phyloP scores from a whole-genome alignment of 1,140 invertebrate genomes.

The Euborellia annulipes region DNA sequence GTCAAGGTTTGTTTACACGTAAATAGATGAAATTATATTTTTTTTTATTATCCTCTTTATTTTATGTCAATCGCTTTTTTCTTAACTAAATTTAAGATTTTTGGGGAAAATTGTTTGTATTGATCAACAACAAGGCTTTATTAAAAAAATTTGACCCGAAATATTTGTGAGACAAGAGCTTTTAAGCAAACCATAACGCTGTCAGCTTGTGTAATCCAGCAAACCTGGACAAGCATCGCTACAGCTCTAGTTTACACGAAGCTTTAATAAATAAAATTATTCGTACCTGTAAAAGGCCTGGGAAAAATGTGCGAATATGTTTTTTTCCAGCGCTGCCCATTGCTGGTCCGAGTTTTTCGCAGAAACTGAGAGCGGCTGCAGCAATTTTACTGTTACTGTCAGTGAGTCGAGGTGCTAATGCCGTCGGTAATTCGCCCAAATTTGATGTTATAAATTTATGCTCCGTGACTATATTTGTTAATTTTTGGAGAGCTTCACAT shows the following conservation, averaged over 20 bases:
- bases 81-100: not conserved
- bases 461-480: conserved; percentile 55
- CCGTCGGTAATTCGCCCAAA: conserved; percentile 67
- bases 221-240: too few relatives aligned
- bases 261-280: too few relatives aligned
- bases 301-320: conserved; percentile 65
- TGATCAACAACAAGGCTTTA: conserved; percentile 1
- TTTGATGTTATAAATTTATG: conserved; percentile 64
- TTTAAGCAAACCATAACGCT: too few relatives aligned
- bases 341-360: conserved; percentile 56
- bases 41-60: too few relatives aligned
- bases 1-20: too few relatives aligned
- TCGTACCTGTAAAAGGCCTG: conserved; percentile 60
- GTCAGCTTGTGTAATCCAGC: too few relatives aligned
- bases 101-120: not conserved
- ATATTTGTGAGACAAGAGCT: too few relatives aligned
- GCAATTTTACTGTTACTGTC: conserved; percentile 89
- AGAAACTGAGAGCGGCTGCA: conserved; percentile 62
- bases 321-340: conserved; percentile 68
- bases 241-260: too few relatives aligned
- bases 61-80: too few relatives aligned
- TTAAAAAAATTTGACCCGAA: conserved; percentile 54
- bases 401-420: conserved; percentile 52
- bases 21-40: too few relatives aligned
- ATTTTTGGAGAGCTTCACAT: conserved; percentile 65